Conservation (phyloP, 1,140 invertebrate genomes). For the Ceratitis capitata region DNA sequence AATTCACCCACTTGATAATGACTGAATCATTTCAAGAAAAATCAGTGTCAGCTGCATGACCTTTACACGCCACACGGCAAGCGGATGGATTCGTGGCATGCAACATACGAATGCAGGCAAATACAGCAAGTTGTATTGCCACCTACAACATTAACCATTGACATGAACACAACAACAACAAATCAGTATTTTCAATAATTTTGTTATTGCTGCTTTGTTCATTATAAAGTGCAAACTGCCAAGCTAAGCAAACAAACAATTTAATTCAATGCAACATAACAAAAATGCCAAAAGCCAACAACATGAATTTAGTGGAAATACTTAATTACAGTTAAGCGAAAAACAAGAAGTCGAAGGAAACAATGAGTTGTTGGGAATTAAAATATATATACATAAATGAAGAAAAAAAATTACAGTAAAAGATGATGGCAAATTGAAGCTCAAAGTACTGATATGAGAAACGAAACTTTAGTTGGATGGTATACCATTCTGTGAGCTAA, state of each 20-base stretch:
- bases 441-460: neutral
- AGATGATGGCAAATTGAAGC: neutral
- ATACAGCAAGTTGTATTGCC: neutral
- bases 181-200: too few relatives aligned
- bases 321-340: conserved; percentile 12
- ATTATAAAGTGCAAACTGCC: too few relatives aligned
- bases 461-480: too few relatives aligned
- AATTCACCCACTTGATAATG: neutral
- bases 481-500: too few relatives aligned
- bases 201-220: neutral
- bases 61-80: neutral
- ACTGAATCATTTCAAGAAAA: neutral
- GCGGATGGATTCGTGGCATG: neutral
- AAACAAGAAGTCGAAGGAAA: neutral
- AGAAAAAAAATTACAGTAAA: neutral
- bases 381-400: too few relatives aligned
- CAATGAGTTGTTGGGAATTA: too few relatives aligned
- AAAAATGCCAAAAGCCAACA: conserved; percentile 26
- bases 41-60: neutral
- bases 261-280: conserved; percentile 35
- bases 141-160: conserved; percentile 39
- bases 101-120: neutral
- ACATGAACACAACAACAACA: neutral
- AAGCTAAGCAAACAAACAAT: conserved; percentile 40
- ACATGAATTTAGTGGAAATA: neutral